These are phyloP conservation scores for Stichopus horrens DNA, from an alignment of 53 echinoderm and acorn worm genomes.

Conservation along the genomic window DNA sequence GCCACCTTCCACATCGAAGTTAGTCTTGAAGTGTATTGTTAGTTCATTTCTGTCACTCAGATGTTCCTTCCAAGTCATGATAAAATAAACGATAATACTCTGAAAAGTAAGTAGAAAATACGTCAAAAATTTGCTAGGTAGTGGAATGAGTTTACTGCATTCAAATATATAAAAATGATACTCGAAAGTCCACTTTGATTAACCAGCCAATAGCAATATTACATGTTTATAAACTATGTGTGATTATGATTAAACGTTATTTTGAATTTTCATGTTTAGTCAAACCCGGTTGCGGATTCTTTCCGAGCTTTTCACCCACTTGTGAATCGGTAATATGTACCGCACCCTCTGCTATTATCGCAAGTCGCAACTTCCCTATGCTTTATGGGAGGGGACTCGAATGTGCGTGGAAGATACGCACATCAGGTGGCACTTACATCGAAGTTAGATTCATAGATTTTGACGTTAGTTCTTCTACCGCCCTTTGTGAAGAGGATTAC, in stretches of 20 bases:
- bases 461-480: slow-evolving; percentile 15
- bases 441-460: slow-evolving; percentile 10
- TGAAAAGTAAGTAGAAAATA: too few relatives aligned
- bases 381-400: not conserved
- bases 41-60: slow-evolving; percentile 3
- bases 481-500: not conserved
- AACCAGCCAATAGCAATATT: too few relatives aligned
- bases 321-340: slow-evolving; percentile 13
- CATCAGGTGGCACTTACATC: slow-evolving; percentile 4
- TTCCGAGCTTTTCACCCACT: not conserved
- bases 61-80: too few relatives aligned
- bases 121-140: not conserved
- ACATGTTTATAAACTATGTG: too few relatives aligned
- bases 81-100: too few relatives aligned
- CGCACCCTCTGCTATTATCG: not conserved
- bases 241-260: too few relatives aligned
- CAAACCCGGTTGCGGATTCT: slow-evolving; percentile 16
- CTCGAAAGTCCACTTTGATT: not conserved
- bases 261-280: not conserved
- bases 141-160: too few relatives aligned
- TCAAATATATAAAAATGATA: too few relatives aligned
- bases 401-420: slow-evolving; percentile 10
- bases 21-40: not conserved
- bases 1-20: too few relatives aligned
- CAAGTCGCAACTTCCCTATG: slow-evolving; percentile 20